Percentiles rank a stretch among this genome's conserved stretches.
Conservation (phyloP, 2,113 vertebrate species). For the Hippoglossus stenolepis region DNA sequence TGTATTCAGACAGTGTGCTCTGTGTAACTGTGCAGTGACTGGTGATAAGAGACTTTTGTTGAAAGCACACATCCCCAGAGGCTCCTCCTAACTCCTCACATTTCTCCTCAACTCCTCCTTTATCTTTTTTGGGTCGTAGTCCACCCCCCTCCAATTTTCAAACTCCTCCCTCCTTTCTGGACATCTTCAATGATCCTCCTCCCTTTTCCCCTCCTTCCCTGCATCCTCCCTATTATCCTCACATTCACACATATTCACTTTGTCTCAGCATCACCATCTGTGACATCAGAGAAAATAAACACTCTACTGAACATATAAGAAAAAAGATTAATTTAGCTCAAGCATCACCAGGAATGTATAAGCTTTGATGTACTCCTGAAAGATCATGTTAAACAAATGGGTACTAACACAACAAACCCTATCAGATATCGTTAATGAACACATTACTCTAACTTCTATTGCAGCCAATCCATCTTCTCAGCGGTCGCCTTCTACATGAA, state of each 20-base stretch:
- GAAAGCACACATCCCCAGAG: constrained; percentile 16
- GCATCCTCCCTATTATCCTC: not conserved
- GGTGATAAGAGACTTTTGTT: constrained; percentile 32
- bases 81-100: constrained; percentile 34
- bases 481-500: constrained; percentile 90
- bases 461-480: constrained; percentile 85
- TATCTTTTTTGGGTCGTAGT: not conserved
- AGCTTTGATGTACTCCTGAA: not conserved
- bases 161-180: constrained; percentile 7
- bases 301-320: not conserved
- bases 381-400: not conserved
- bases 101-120: constrained; percentile 24
- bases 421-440: not conserved
- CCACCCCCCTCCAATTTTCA: not conserved
- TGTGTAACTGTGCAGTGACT: constrained; percentile 21
- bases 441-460: constrained; percentile 11
- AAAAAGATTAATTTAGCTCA: not conserved
- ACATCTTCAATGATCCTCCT: not conserved
- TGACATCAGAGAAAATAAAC: not conserved
- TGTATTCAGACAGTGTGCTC: constrained; percentile 8
- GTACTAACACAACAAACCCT: not conserved
- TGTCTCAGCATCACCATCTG: not conserved
- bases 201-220: not conserved
- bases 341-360: not conserved
- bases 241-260: not conserved